Evolutionary conservation across 2,888 invertebrate species (phyloP), one percentile per base, ranked within the genome.

Genomic region (Linnaemya tessellans): DNA sequence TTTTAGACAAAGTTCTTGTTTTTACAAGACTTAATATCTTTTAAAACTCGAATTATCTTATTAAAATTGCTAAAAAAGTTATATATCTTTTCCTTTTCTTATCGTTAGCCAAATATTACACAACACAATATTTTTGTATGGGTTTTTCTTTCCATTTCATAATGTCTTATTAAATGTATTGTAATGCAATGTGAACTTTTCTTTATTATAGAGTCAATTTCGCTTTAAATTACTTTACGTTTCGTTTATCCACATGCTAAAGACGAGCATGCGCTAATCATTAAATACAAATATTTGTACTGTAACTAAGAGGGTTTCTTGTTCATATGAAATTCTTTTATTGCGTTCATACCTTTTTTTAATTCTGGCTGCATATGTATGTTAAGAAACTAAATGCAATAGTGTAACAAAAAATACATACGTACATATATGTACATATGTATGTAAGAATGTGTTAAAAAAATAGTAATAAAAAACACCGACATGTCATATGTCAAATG

Each of bases 301-400:
- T 84, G 84, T 84, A 84, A 84, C 84, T 67, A 84, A 80, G 84
- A 77, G 84, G 77, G 77, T 60, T 80, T 70, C 70, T 79, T 79
- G 13, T 62, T 73, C 13, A 54, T 58, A 58, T 49, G 9, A 41
- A 65, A 25, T 25, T 51, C 11, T 41, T 51, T 58, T 54, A 54
- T 65, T 54, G n/a, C 20, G 1, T 67, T 74, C 74, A 22, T 46
- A 1, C 46, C 43, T 43, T 51, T 43, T 11, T 43, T 43, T 43
- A 41, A 20, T 18, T 9, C 9, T 9, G 25, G 15, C 46, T 65
- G 70, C 15, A 60, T 75, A 84, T 75, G 71, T 80, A 30, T 79
- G 79, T 70, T 74, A 74, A 58, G 67, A 56, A 83, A 54, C 18
- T 58, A 49, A 43, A 60, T 43, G 25, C 13, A 64, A 30, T 30